phyloP scores from a whole-genome alignment of 1,140 invertebrate species.

The Polyergus mexicanus region DNA sequence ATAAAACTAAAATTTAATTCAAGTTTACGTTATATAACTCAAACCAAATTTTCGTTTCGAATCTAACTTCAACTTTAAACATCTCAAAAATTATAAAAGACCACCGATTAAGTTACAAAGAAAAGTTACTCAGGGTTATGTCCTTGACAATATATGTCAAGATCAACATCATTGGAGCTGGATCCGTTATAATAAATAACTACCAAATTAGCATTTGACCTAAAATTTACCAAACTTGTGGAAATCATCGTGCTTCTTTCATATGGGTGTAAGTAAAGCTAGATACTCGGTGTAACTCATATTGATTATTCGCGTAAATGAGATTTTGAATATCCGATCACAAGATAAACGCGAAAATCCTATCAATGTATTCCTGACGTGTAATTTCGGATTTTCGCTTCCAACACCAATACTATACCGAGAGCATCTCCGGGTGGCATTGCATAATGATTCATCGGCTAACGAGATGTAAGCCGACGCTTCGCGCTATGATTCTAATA shows the following conservation, averaged over 20 bases:
- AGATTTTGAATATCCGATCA: background rate
- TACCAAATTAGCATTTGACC: too few relatives aligned
- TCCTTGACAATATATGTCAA: too few relatives aligned
- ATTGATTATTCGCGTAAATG: background rate
- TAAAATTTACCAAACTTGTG: background rate
- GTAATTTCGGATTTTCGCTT: constrained; percentile 1
- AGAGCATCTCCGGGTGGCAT: constrained; percentile 2
- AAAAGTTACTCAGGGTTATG: too few relatives aligned
- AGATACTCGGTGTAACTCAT: background rate
- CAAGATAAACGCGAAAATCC: background rate
- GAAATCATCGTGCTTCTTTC: background rate
- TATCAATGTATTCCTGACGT: background rate
- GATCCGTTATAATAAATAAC: too few relatives aligned
- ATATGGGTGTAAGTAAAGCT: background rate
- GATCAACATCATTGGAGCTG: too few relatives aligned
- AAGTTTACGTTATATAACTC: too few relatives aligned
- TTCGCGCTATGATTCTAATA: constrained; percentile 44
- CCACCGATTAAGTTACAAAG: too few relatives aligned
- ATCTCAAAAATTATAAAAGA: too few relatives aligned
- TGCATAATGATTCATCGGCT: constrained; percentile 47
- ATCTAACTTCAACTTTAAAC: too few relatives aligned
- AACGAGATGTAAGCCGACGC: constrained; percentile 58
- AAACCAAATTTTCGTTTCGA: too few relatives aligned
- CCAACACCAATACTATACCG: constrained; percentile 11
- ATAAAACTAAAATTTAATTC: too few relatives aligned